Conservation (phyloP, 2,888 invertebrate genomes). For the Tromatobia lineatoria region DNA sequence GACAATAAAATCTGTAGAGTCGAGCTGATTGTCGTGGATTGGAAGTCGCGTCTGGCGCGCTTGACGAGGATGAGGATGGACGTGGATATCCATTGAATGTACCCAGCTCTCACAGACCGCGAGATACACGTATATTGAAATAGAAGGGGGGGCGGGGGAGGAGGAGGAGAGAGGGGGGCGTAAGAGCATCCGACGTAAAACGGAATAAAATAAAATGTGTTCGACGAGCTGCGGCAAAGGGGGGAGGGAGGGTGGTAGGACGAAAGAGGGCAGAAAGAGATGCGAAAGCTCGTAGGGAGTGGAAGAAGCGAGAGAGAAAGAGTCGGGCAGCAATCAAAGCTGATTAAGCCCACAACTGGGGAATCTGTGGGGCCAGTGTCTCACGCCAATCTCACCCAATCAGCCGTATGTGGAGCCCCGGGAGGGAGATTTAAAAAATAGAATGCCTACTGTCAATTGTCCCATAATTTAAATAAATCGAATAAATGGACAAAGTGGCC, state of each 20-base stretch:
- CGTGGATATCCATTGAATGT: constrained; percentile 46
- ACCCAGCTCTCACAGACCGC: constrained; percentile 27
- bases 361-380: constrained; percentile 86
- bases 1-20: constrained; percentile 41
- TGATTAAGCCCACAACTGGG: constrained; percentile 86
- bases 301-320: constrained; percentile 44
- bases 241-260: constrained; percentile 24
- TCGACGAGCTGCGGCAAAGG: background rate
- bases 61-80: constrained; percentile 46
- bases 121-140: constrained; percentile 46
- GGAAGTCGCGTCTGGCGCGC: constrained; percentile 10
- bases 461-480: constrained; percentile 86
- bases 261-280: constrained; percentile 68
- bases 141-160: constrained; percentile 12
- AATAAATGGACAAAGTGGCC: constrained; percentile 86
- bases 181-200: constrained; percentile 74
- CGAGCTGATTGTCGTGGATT: constrained; percentile 60
- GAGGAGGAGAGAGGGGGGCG: constrained; percentile 23
- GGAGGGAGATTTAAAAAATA: constrained; percentile 86
- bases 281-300: constrained; percentile 49
- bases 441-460: constrained; percentile 86
- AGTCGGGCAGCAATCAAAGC: constrained; percentile 83
- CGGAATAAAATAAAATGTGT: constrained; percentile 78
- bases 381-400: constrained; percentile 86
- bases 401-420: constrained; percentile 77